Evolutionary conservation across 2,888 invertebrate species (phyloP).

Genomic region (Scaptomyza reducta): DNA sequence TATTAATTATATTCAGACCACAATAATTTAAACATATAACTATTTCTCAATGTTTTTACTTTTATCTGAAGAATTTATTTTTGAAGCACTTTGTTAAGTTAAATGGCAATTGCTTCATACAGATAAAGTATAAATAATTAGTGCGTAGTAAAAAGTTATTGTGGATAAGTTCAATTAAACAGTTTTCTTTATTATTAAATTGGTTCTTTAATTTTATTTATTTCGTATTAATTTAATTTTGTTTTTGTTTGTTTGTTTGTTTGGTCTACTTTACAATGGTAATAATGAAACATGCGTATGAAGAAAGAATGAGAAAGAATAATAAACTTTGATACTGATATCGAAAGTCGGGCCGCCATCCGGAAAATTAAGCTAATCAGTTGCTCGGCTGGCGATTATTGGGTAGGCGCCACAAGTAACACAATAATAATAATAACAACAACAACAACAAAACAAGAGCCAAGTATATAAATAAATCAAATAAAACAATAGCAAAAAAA

Average conservation of each 20-base stretch:
- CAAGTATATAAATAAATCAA: constrained; percentile 78
- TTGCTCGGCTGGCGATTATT: constrained; percentile 71
- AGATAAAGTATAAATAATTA: neutral
- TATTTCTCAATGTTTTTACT: no score
- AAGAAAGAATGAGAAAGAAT: neutral
- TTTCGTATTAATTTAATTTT: neutral
- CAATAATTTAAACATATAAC: no score
- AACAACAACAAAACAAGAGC: constrained; percentile 33
- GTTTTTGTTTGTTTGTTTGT: neutral
- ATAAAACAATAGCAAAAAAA: constrained; percentile 61
- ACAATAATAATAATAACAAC: constrained; percentile 13
- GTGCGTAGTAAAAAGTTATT: neutral
- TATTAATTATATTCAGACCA: no score
- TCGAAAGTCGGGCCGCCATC: constrained; percentile 36
- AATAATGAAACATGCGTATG: constrained; percentile 3
- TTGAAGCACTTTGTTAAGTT: neutral
- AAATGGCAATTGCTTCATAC: neutral
- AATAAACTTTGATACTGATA: constrained; percentile 36
- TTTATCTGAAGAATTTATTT: no score
- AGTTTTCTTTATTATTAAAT: neutral
- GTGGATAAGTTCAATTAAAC: neutral
- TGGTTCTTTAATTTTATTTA: neutral
- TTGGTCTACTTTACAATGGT: neutral
- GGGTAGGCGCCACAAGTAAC: constrained; percentile 39
- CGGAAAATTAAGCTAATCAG: constrained; percentile 76